Evolutionary conservation across 2,888 invertebrate genomes (phyloP).

Genomic region (Watsonalla cultraria): DNA sequence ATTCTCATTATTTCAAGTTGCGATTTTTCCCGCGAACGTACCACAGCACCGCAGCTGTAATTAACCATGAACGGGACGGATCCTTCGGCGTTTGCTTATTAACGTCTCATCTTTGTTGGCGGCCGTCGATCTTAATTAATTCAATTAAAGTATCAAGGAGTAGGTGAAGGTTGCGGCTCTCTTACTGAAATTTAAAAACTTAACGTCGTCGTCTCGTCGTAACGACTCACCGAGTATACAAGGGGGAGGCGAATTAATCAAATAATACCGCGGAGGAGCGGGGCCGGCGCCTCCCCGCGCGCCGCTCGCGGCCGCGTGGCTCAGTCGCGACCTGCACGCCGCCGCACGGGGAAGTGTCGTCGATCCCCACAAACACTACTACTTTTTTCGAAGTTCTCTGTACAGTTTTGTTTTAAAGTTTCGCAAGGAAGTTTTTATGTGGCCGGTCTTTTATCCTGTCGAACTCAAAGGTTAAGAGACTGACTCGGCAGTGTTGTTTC

Average conservation of each 20-base stretch:
- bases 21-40: constrained; percentile 54
- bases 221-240: constrained; percentile 75
- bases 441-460: constrained; percentile 55
- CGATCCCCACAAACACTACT: constrained; percentile 61
- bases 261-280: constrained; percentile 75
- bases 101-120: constrained; percentile 71
- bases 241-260: constrained; percentile 79
- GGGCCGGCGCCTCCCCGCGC: constrained; percentile 44
- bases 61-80: constrained; percentile 66
- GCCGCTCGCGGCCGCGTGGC: constrained; percentile 66
- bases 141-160: constrained; percentile 71
- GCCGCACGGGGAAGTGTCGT: constrained; percentile 70
- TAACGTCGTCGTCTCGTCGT: constrained; percentile 67
- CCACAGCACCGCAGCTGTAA: constrained; percentile 58
- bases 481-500: constrained; percentile 62
- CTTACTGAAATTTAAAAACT: constrained; percentile 75
- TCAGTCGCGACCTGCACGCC: constrained; percentile 74
- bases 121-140: constrained; percentile 70
- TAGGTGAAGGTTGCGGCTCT: constrained; percentile 76
- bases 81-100: constrained; percentile 70
- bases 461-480: constrained; percentile 59
- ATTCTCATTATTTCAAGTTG: constrained; percentile 70
- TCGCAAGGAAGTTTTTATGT: constrained; percentile 67
- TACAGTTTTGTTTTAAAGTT: constrained; percentile 75
- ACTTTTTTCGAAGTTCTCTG: constrained; percentile 77